Evolutionary conservation across 1,140 invertebrate genomes (phyloP).

Genomic region (Tachypleus tridentatus): DNA sequence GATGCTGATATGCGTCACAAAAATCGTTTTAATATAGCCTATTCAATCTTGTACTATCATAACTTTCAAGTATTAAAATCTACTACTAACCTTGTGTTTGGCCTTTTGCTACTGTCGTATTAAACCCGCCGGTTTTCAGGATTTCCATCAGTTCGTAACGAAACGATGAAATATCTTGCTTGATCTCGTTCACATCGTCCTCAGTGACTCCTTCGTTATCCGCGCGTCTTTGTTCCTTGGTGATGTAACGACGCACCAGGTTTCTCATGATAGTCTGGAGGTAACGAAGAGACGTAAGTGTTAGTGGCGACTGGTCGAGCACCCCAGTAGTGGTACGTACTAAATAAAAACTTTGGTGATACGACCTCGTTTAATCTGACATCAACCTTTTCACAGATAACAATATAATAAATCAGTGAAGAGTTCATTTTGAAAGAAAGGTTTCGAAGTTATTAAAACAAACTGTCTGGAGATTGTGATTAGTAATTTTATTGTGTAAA

Average conservation of each 20-base stretch:
- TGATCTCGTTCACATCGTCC: constrained; percentile 98
- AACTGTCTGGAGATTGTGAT: too few relatives aligned
- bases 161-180: constrained; percentile 93
- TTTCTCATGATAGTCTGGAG: constrained; percentile 83
- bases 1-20: too few relatives aligned
- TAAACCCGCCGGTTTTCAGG: constrained; percentile 65
- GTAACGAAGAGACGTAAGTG: background rate
- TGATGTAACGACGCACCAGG: constrained; percentile 87
- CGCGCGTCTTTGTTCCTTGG: constrained; percentile 83
- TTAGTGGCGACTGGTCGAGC: background rate
- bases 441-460: too few relatives aligned
- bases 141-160: constrained; percentile 92
- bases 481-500: too few relatives aligned
- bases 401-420: too few relatives aligned
- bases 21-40: too few relatives aligned
- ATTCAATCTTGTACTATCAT: too few relatives aligned
- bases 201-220: constrained; percentile 92
- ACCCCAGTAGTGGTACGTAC: background rate
- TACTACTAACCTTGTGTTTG: constrained; percentile 10
- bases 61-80: too few relatives aligned
- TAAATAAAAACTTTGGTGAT: background rate
- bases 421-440: too few relatives aligned
- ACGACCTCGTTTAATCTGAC: background rate
- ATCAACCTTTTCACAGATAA: too few relatives aligned
- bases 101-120: constrained; percentile 24